phyloP scores from a whole-genome alignment of 2,113 vertebrate genomes.

The Trichechus manatus region DNA sequence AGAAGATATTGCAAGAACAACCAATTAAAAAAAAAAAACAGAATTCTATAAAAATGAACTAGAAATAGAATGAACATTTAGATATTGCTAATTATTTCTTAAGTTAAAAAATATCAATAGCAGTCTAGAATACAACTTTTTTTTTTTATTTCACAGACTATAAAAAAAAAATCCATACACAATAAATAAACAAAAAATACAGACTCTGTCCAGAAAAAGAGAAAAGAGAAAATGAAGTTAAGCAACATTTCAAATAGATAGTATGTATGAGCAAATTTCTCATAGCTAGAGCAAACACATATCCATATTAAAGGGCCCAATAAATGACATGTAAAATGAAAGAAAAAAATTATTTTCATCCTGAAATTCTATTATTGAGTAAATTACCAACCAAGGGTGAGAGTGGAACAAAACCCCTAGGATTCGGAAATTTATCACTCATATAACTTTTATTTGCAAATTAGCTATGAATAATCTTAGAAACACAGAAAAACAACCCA shows the following conservation, averaged over 20 bases:
- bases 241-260: not conserved
- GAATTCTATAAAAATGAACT: not conserved
- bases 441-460: not conserved
- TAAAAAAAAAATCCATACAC: not conserved
- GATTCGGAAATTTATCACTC: not conserved
- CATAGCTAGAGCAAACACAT: not conserved
- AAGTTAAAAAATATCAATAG: not conserved
- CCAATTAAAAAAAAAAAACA: not conserved
- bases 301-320: not conserved
- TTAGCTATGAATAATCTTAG: not conserved
- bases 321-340: not conserved
- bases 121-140: not conserved
- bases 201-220: not conserved
- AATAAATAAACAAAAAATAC: not conserved
- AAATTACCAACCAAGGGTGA: not conserved
- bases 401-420: not conserved
- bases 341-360: not conserved
- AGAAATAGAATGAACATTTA: not conserved
- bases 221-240: not conserved
- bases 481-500: not conserved
- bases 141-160: not conserved
- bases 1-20: not conserved
- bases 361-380: not conserved
- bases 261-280: not conserved
- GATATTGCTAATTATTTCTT: not conserved